Evolutionary conservation across 2,113 vertebrate genomes (phyloP), one percentile per base, ranked within the genome.

Genomic region (Synchiropus splendidus): DNA sequence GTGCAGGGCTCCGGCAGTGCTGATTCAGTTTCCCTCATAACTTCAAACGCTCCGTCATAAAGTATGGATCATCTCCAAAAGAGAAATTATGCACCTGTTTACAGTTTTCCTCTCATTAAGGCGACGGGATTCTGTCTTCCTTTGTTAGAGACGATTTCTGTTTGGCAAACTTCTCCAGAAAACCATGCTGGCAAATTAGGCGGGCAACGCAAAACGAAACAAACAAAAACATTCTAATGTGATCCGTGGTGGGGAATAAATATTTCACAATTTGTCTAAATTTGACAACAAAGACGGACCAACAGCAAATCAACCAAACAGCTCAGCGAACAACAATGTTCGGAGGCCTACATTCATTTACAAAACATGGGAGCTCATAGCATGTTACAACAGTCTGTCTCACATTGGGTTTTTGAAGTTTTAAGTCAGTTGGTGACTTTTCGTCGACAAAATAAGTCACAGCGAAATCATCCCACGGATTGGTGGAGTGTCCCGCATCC

Each of bases 31-130:
- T 67, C 70, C 70, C 69, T 75, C 75, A 72, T 54, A 81, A 83
- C 85, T 85, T 87, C 84, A 87, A 85, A 87, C 83, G 70, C 54
- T 74, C 77, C 56, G 71, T 84, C 85, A 87, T 86, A 83, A 85
- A 87, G 74, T 82, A 82, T 80, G 72, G 73, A 86, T 85, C 79
- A 83, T 83, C 78, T 48, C 62, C 64, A 65, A 79, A 71, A 85
- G 76, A 83, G 70, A 75, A 27, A 64, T 53, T 70, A 55, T 58
- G 70, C 54, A 65, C 70, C 76, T 81, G 78, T 81, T 84, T 83
- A 81, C 80, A 80, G 78, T 80, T 77, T 78, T 61, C 72, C 72
- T 80, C 72, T 84, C 85, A 86, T 87, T 84, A 85, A 78, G 60
- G 74, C 58, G 63, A 70, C 71, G 62, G 77, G 65, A 77, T 45